Conservation (phyloP, 2,888 invertebrate genomes). For the Halocaridina rubra region DNA sequence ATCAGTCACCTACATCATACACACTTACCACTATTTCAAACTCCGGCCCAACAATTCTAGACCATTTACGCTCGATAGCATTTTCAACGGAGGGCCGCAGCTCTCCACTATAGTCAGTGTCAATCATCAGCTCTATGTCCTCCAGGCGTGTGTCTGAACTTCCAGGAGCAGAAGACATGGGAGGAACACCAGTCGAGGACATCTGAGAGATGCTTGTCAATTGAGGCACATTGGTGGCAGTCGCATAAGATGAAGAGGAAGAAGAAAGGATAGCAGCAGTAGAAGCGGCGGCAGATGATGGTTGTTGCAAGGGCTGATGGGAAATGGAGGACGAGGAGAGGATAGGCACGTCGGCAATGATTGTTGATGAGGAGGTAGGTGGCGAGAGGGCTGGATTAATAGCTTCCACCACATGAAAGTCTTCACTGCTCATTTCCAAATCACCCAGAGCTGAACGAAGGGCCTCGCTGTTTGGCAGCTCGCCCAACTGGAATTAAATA, state of each 20-base stretch:
- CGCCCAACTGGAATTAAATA: constrained; percentile 38
- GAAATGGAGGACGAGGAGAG: constrained; percentile 39
- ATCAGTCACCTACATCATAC: too few relatives aligned
- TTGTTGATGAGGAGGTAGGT: constrained; percentile 49
- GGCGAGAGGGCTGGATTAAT: constrained; percentile 50
- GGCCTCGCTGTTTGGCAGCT: constrained; percentile 58
- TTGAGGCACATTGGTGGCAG: constrained; percentile 59
- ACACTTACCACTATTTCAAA: constrained; percentile 84
- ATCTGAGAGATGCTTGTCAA: constrained; percentile 34
- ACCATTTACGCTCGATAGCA: constrained; percentile 72
- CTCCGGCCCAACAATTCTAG: constrained; percentile 81
- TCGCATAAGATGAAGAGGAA: constrained; percentile 24
- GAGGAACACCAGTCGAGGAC: constrained; percentile 40
- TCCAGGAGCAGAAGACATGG: constrained; percentile 30
- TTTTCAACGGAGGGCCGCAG: constrained; percentile 79
- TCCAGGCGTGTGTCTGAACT: constrained; percentile 71
- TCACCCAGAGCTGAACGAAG: constrained; percentile 54
- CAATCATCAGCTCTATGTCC: constrained; percentile 73
- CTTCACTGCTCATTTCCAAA: constrained; percentile 36
- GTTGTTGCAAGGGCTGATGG: constrained; percentile 13
- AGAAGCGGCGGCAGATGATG: background rate
- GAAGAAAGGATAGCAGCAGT: constrained; percentile 2
- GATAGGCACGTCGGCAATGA: constrained; percentile 57
- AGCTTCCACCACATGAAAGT: constrained; percentile 28
- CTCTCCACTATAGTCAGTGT: constrained; percentile 70